Evolutionary conservation across 2,113 vertebrate genomes (phyloP).

Genomic region (Heptranchias perlo): DNA sequence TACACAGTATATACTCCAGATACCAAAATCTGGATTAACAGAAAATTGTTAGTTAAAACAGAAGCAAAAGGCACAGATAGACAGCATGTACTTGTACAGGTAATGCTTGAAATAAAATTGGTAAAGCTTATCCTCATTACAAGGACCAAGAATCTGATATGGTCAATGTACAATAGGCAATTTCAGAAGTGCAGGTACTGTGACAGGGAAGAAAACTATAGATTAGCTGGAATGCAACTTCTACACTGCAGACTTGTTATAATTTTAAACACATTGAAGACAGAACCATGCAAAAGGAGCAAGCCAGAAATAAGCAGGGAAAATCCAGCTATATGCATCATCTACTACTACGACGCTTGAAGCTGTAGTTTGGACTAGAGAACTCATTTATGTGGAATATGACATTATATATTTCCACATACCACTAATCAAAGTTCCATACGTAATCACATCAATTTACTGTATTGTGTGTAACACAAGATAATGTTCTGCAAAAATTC

Average conservation of each 20-base stretch:
- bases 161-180: neutral
- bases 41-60: neutral
- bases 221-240: neutral
- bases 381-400: neutral
- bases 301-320: neutral
- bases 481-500: neutral
- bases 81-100: neutral
- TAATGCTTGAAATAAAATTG: neutral
- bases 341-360: neutral
- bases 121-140: neutral
- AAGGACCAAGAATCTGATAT: neutral
- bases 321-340: neutral
- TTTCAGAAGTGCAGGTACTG: neutral
- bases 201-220: neutral
- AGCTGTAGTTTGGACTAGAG: conserved; percentile 35
- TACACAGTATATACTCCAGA: neutral
- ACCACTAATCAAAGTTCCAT: neutral
- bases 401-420: neutral
- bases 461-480: neutral
- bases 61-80: neutral
- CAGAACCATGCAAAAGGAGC: neutral
- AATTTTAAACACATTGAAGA: neutral
- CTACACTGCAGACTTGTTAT: neutral
- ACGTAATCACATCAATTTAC: conserved; percentile 10
- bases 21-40: neutral